phyloP scores from a whole-genome alignment of 2,888 invertebrate species.

The Diarsia rubi region DNA sequence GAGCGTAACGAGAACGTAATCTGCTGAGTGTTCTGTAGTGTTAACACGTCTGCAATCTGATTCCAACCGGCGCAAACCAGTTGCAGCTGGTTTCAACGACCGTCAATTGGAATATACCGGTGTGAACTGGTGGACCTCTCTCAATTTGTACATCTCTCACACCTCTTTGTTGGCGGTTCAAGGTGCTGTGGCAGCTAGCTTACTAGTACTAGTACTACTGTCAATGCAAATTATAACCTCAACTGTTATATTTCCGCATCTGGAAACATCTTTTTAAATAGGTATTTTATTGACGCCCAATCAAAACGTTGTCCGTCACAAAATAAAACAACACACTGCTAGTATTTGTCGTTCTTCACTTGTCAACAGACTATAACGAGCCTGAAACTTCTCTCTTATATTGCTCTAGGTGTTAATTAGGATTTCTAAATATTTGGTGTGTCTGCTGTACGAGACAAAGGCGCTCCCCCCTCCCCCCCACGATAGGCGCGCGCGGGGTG shows the following conservation, averaged over 20 bases:
- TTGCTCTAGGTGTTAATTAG: slow-evolving; percentile 46
- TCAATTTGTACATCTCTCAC: not conserved
- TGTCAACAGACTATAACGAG: not conserved
- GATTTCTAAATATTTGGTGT: slow-evolving; percentile 29
- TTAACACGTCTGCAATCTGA: slow-evolving; percentile 24
- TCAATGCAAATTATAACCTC: not conserved
- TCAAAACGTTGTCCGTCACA: not conserved
- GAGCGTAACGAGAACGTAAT: slow-evolving; percentile 50
- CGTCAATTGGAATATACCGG: not conserved
- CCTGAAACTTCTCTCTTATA: not conserved
- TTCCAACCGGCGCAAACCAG: not conserved
- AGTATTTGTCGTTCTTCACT: not conserved
- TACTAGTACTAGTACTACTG: not conserved
- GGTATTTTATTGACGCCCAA: not conserved
- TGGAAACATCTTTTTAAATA: not conserved
- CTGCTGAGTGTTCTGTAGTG: slow-evolving; percentile 59
- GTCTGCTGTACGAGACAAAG: slow-evolving; percentile 29
- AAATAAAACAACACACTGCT: not conserved
- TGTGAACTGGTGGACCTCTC: not conserved
- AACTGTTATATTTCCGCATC: not conserved
- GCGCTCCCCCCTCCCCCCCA: not conserved
- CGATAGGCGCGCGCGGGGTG: not conserved
- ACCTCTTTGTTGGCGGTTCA: not conserved
- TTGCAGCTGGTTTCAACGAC: slow-evolving; percentile 4
- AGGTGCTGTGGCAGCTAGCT: not conserved